These are phyloP conservation scores for Gymnogyps californianus DNA, from an alignment of 2,113 vertebrate species.

Conservation along the genomic window DNA sequence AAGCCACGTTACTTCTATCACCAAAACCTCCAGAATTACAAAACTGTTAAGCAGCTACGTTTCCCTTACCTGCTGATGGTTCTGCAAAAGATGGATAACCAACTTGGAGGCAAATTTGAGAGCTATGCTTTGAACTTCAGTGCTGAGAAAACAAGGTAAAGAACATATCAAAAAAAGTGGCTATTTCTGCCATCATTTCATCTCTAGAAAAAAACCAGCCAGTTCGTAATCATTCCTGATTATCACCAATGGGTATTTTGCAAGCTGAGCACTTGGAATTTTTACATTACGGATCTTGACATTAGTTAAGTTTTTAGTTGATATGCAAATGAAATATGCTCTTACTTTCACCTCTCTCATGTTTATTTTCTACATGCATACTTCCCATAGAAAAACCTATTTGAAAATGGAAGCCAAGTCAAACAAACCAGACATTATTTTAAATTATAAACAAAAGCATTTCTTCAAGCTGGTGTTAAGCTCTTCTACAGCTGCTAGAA, in stretches of 20 bases:
- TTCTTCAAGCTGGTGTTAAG: not conserved
- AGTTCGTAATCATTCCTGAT: not conserved
- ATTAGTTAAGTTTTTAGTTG: not conserved
- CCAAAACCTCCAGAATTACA: not conserved
- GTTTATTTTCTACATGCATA: not conserved
- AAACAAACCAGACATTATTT: not conserved
- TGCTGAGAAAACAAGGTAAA: constrained; percentile 73
- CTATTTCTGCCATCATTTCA: not conserved
- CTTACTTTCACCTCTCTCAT: not conserved
- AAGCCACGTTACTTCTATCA: not conserved
- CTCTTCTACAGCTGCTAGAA: not conserved
- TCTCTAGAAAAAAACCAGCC: not conserved
- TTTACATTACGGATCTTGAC: not conserved
- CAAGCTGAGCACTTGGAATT: not conserved
- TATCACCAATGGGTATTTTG: not conserved
- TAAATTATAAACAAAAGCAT: not conserved
- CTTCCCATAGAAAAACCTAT: not conserved
- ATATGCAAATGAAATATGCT: not conserved
- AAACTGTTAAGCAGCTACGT: not conserved
- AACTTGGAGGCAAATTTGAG: constrained; percentile 84
- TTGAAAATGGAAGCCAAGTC: not conserved
- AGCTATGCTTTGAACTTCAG: constrained; percentile 84
- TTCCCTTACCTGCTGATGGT: constrained; percentile 74
- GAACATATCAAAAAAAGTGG: not conserved
- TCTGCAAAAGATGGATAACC: constrained; percentile 71